Conservation (phyloP, 2,797 vertebrate species). For the Vultur gryphus region DNA sequence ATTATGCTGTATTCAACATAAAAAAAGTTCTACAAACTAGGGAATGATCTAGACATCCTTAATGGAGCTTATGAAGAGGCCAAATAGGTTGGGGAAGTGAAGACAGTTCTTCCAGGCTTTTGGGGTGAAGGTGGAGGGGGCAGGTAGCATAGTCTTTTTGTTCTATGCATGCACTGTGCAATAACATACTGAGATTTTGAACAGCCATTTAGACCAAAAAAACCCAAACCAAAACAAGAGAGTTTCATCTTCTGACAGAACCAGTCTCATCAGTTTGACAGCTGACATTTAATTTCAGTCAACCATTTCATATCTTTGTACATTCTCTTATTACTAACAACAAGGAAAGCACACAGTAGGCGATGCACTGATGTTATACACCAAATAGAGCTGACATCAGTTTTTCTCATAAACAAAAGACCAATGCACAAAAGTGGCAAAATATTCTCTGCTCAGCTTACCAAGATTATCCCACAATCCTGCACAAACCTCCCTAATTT, state of each 20-base stretch:
- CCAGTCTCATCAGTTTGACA: not conserved
- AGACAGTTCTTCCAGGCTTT: not conserved
- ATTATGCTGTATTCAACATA: not conserved
- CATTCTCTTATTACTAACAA: not conserved
- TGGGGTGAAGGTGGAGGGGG: not conserved
- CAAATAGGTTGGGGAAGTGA: not conserved
- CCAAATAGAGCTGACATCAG: not conserved
- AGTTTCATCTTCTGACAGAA: not conserved
- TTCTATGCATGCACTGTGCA: not conserved
- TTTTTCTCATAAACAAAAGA: not conserved
- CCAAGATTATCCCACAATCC: not conserved
- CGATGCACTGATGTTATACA: not conserved
- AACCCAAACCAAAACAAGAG: not conserved
- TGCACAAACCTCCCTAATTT: not conserved
- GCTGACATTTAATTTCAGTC: conserved; percentile 20
- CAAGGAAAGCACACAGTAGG: not conserved
- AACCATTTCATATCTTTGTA: not conserved
- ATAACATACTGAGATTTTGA: not conserved
- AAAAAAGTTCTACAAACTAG: not conserved
- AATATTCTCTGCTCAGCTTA: not conserved
- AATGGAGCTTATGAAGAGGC: not conserved
- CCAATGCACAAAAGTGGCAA: not conserved
- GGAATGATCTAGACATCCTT: not conserved
- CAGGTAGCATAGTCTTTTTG: not conserved
- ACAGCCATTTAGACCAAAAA: not conserved